Conservation (phyloP, 2,113 vertebrate genomes). For the Megaceryle maxima region DNA sequence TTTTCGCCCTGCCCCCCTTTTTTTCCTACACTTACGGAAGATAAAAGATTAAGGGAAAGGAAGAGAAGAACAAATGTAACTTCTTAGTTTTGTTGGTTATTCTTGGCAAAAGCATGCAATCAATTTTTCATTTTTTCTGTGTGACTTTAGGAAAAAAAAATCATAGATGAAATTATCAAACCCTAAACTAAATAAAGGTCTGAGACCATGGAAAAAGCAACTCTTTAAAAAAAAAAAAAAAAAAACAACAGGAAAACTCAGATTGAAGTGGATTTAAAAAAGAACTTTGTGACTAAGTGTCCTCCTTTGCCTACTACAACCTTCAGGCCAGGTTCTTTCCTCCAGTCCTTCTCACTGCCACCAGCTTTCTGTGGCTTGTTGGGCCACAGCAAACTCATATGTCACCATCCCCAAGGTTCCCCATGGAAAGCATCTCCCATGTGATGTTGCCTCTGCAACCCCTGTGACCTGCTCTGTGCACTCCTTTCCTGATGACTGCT, state of each 20-base stretch:
- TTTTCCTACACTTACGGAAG: background rate
- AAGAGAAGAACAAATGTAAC: background rate
- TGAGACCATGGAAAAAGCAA: background rate
- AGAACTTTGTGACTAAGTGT: background rate
- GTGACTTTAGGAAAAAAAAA: background rate
- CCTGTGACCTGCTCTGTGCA: background rate
- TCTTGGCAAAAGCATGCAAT: background rate
- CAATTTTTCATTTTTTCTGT: background rate
- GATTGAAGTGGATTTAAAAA: background rate
- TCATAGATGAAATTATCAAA: background rate
- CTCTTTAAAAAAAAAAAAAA: too few relatives aligned
- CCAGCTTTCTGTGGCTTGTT: background rate
- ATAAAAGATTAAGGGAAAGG: background rate
- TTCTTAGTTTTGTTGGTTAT: background rate
- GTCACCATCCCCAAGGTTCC: fast-evolving
- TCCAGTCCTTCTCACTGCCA: background rate
- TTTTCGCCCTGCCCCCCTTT: background rate
- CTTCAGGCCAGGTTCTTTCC: background rate
- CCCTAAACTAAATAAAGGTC: background rate
- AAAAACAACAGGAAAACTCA: background rate
- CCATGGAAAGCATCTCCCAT: background rate
- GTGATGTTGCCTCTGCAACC: fast-evolving
- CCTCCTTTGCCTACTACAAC: background rate
- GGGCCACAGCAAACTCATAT: background rate
- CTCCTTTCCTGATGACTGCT: background rate